Conservation (phyloP, 2,888 invertebrate genomes). For the Zelleria hepariella region DNA sequence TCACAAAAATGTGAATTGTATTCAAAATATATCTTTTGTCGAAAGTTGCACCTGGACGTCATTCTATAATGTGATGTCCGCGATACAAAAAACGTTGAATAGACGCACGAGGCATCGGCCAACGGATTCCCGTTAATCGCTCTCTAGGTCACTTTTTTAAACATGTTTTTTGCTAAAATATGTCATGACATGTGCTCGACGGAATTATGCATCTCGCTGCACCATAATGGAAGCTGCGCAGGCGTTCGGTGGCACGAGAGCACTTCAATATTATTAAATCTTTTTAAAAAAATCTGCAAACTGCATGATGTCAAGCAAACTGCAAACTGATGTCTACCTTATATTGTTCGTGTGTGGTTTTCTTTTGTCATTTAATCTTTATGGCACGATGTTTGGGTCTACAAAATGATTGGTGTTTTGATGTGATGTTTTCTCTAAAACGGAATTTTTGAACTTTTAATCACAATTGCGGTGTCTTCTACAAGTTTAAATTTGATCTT, state of each 20-base stretch:
- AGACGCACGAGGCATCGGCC: slow-evolving; percentile 32
- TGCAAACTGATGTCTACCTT: slow-evolving; percentile 15
- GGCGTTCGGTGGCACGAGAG: slow-evolving; percentile 61
- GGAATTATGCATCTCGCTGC: slow-evolving; percentile 68
- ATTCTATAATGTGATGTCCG: slow-evolving; percentile 48
- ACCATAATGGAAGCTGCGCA: slow-evolving; percentile 54
- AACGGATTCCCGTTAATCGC: slow-evolving; percentile 55
- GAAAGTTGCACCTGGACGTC: slow-evolving; percentile 57
- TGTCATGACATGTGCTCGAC: slow-evolving; percentile 56
- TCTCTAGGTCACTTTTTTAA: slow-evolving; percentile 65
- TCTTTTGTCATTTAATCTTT: background rate
- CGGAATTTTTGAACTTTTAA: too few relatives aligned
- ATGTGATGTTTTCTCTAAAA: too few relatives aligned
- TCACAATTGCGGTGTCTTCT: too few relatives aligned
- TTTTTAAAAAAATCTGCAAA: slow-evolving; percentile 36
- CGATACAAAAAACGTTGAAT: slow-evolving; percentile 62
- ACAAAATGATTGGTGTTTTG: too few relatives aligned
- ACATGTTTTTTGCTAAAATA: slow-evolving; percentile 42
- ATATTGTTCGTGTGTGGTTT: background rate
- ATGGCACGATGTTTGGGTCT: too few relatives aligned
- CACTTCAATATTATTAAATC: slow-evolving; percentile 26
- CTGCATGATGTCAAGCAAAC: too few relatives aligned
- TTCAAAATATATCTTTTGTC: slow-evolving; percentile 11
- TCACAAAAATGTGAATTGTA: background rate
- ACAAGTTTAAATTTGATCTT: too few relatives aligned